phyloP scores from a whole-genome alignment of 2,113 vertebrate species.

The Labrus mixtus region DNA sequence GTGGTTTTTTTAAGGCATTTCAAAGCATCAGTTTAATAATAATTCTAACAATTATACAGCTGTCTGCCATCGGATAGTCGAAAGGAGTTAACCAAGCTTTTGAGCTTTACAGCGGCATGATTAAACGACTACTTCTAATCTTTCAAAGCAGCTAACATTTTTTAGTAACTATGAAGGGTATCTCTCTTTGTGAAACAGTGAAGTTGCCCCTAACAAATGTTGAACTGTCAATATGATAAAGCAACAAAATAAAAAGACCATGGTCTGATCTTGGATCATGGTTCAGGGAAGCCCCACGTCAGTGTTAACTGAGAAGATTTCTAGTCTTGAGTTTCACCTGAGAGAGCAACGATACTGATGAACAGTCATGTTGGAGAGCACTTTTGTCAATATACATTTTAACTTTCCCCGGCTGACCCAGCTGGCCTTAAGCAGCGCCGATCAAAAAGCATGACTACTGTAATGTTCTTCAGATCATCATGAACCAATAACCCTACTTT shows the following conservation, averaged over 20 bases:
- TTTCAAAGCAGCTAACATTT: slow-evolving; percentile 50
- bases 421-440: slow-evolving; percentile 69
- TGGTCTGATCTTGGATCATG: slow-evolving; percentile 72
- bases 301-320: slow-evolving; percentile 28
- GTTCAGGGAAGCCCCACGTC: slow-evolving; percentile 52
- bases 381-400: slow-evolving; percentile 60
- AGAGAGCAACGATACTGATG: slow-evolving; percentile 62
- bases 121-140: too few relatives aligned
- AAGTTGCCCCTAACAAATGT: slow-evolving; percentile 65
- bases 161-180: slow-evolving; percentile 13
- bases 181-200: slow-evolving; percentile 47
- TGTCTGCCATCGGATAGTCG: neutral
- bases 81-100: neutral
- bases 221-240: slow-evolving; percentile 38
- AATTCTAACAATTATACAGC: neutral
- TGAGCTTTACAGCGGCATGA: too few relatives aligned
- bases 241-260: neutral
- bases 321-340: slow-evolving; percentile 36
- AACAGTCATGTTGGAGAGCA: slow-evolving; percentile 62
- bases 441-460: slow-evolving; percentile 75
- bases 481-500: slow-evolving; percentile 68
- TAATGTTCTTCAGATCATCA: slow-evolving; percentile 59
- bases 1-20: too few relatives aligned
- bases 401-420: slow-evolving; percentile 63
- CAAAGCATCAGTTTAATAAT: too few relatives aligned